Percentiles rank a stretch among this genome's conserved stretches.
These are phyloP conservation scores for Hoplostethus mediterraneus DNA, from an alignment of 2,797 vertebrate genomes.

Conservation along the genomic window DNA sequence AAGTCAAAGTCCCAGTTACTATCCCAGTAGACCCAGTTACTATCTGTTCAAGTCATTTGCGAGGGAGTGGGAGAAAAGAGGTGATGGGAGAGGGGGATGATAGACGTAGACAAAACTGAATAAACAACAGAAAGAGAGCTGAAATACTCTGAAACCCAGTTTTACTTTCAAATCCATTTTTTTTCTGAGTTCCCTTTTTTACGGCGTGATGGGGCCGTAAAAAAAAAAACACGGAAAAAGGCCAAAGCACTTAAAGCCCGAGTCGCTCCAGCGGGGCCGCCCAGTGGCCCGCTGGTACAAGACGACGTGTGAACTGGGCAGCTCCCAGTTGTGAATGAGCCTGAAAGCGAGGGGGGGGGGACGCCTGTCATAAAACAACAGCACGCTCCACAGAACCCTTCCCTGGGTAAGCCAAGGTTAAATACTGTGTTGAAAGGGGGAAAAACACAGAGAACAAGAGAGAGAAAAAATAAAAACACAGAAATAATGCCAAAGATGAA, in stretches of 20 bases:
- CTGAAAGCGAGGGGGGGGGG: no score
- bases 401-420: background rate
- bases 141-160: no score
- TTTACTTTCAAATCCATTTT: no score
- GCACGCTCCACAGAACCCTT: background rate
- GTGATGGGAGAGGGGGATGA: background rate
- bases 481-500: background rate
- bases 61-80: background rate
- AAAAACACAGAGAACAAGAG: background rate
- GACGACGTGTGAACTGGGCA: no score
- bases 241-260: no score
- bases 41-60: background rate
- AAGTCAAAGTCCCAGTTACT: slow-evolving; percentile 8
- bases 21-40: background rate
- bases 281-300: background rate
- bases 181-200: no score
- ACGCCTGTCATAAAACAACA: no score
- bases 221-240: no score
- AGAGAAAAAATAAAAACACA: background rate
- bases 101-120: no score
- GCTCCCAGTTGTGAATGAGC: background rate
- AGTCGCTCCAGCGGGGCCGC: no score
- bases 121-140: background rate
- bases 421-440: background rate
- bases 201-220: no score